Conservation (phyloP, 2,888 invertebrate species). For the Nephrotoma appendiculata region DNA sequence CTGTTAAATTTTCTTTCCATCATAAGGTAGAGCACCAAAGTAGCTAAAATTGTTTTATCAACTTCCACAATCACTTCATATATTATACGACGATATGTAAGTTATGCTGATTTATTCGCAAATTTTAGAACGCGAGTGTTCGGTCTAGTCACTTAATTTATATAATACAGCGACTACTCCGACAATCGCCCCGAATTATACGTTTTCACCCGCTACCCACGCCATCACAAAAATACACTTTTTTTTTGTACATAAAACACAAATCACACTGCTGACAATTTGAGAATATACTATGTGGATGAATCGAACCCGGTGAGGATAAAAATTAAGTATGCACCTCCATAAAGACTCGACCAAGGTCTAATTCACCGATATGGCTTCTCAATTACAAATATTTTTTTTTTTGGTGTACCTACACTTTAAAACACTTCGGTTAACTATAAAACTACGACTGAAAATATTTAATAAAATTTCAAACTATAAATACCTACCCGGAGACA, state of each 20-base stretch:
- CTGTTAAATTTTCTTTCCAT: slow-evolving; percentile 11
- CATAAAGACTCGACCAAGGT: not conserved
- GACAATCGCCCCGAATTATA: slow-evolving; percentile 13
- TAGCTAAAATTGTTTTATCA: slow-evolving; percentile 18
- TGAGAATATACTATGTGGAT: not conserved
- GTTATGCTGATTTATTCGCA: slow-evolving; percentile 9
- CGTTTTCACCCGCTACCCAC: not conserved
- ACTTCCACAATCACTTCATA: not conserved
- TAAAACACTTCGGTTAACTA: not conserved
- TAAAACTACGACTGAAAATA: not conserved
- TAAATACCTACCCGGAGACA: not conserved
- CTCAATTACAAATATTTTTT: not conserved
- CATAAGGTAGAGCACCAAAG: slow-evolving; percentile 31
- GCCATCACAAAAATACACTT: not conserved
- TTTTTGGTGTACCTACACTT: not conserved
- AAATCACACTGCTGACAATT: not conserved
- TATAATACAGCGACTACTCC: slow-evolving; percentile 12
- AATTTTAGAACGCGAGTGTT: slow-evolving; percentile 16
- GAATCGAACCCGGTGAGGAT: not conserved
- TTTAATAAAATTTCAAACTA: not conserved
- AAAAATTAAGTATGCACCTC: not conserved
- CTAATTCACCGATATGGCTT: not conserved
- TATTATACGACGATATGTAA: not conserved
- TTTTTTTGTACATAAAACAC: too few relatives aligned
- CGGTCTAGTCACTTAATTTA: slow-evolving; percentile 16